A percentile compares a stretch with the other conserved stretches of the same genome.
These are phyloP conservation scores for Epiblema foenella DNA, from an alignment of 2,888 invertebrate genomes.

Conservation along the genomic window DNA sequence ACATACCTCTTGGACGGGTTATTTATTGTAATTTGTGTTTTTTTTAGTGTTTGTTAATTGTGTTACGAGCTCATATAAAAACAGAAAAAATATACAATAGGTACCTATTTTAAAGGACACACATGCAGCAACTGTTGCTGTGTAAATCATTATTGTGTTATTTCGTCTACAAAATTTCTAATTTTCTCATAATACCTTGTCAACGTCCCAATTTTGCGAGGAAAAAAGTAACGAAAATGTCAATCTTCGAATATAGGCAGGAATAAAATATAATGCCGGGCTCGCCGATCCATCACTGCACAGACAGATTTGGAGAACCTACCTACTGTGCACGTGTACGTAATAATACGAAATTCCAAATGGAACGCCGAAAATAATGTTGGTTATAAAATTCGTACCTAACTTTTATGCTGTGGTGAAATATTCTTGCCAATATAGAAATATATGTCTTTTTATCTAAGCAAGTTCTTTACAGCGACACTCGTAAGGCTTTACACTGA, in stretches of 20 bases:
- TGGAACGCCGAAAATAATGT: conserved; percentile 21
- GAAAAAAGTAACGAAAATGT: conserved; percentile 60
- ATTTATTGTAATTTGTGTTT: too few relatives aligned
- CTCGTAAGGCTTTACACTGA: too few relatives aligned
- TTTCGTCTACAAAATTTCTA: conserved; percentile 44
- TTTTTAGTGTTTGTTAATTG: too few relatives aligned
- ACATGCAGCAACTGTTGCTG: too few relatives aligned
- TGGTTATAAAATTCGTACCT: conserved; percentile 26
- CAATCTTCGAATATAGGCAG: conserved; percentile 60
- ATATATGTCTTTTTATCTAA: too few relatives aligned
- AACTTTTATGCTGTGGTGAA: not conserved
- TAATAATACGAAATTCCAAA: conserved; percentile 47
- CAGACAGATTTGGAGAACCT: conserved; percentile 54
- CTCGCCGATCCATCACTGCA: conserved; percentile 46
- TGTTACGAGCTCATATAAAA: too few relatives aligned
- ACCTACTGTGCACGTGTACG: conserved; percentile 50
- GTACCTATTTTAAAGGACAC: not conserved
- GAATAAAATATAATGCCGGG: conserved; percentile 56
- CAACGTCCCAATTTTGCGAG: conserved; percentile 43
- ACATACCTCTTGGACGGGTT: too few relatives aligned
- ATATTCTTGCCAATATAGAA: too few relatives aligned
- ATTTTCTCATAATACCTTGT: conserved; percentile 47
- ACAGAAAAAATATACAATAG: too few relatives aligned
- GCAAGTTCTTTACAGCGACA: too few relatives aligned
- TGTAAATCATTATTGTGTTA: not conserved